Percentiles rank a stretch among this genome's conserved stretches.
Evolutionary conservation across 2,888 invertebrate genomes (phyloP).

Genomic region (Selenia dentaria): DNA sequence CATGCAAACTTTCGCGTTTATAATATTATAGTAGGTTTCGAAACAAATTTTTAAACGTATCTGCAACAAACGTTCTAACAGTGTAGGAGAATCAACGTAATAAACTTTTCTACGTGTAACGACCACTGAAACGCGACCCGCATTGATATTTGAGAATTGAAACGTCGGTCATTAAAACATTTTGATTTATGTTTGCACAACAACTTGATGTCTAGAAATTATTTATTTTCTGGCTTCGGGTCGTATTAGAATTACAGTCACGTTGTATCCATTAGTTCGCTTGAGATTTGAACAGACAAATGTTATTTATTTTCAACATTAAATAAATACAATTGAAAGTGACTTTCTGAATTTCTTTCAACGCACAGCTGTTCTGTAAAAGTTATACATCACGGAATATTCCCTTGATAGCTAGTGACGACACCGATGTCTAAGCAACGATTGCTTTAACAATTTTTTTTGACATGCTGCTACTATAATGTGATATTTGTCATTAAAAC

Average conservation of each 20-base stretch:
- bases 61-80: conserved; percentile 7
- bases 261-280: conserved; percentile 12
- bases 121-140: conserved; percentile 19
- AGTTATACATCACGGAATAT: too few species aligned
- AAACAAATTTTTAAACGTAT: too few species aligned
- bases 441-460: too few species aligned
- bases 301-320: background rate
- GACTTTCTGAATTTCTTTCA: background rate
- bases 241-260: conserved; percentile 15
- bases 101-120: conserved; percentile 27
- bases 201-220: conserved; percentile 19
- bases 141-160: conserved; percentile 21
- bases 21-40: too few species aligned
- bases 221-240: conserved; percentile 12
- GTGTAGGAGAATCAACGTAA: conserved; percentile 9
- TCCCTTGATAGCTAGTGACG: too few species aligned
- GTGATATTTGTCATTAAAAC: too few species aligned
- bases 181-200: conserved; percentile 20
- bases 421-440: too few species aligned
- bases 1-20: too few species aligned
- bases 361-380: too few species aligned
- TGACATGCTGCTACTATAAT: too few species aligned
- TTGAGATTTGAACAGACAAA: conserved; percentile 12
- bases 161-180: conserved; percentile 20
- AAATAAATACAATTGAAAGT: background rate